Base-by-base conservation (phyloP, 2,888 invertebrate genomes). In the Tanypteryx hageni region DNA sequence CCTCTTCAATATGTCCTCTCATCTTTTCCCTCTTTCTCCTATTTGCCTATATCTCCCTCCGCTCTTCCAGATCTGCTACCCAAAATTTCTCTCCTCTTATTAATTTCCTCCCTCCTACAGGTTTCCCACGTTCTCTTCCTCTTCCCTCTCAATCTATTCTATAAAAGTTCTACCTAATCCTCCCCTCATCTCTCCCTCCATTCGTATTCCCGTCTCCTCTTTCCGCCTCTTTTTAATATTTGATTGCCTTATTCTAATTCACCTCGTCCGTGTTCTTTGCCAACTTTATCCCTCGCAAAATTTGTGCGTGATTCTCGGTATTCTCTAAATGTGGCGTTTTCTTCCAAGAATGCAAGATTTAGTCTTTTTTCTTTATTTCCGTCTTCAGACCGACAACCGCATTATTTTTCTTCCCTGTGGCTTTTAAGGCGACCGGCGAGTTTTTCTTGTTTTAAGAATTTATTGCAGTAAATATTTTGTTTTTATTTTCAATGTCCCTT, bases 221-320 rank as follows among this genome's bases (percentile, higher is more conserved):
- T 76, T 14, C 76, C 76, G 11, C 22, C 76, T 22, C 44, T 44
- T 44, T 5, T 76, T 27, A 22, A 22, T 22, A 10, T 27, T 76
- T 27, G 76, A 76, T 76, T 76, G 22, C 76, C 27, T 27, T 27
- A 27, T 76, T 76, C 76, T 27, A 76, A 76, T 76, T 76, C 76
- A 22, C 13, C 2, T 27, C 1, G 22, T 18, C 10, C 27, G 3
- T 27, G 76, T 27, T 27, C 8, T 22, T 27, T 27, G 76, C 22
- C 22, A 27, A 0, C 76, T 76, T n/a, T n/a, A n/a, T n/a, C n/a
- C 27, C 27, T 27, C 27, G 4, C 22, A 27, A 22, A n/a, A 13
- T 27, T 76, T 0, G 4, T 76, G 76, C 76, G 76, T 76, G 76
- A 76, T 22, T 27, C 76, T 76, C 22, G 13, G 76, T 11, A 76